Evolutionary conservation across 1,140 invertebrate species (phyloP).

Genomic region (Sycobia sp.): DNA sequence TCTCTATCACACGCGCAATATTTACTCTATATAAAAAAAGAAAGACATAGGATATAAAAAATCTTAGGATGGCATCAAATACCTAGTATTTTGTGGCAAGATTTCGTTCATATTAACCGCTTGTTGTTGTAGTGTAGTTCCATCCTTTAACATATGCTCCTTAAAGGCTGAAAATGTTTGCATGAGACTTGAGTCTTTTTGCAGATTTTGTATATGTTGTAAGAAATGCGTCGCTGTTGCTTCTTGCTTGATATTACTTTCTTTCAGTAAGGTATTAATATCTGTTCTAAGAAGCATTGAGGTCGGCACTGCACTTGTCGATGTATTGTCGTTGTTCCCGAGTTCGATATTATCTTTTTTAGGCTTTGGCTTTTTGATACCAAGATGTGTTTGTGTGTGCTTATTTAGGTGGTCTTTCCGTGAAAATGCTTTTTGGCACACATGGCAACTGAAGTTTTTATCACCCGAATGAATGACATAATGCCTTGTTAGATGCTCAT

Average conservation of each 20-base stretch:
- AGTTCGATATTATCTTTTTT: slow-evolving; percentile 49
- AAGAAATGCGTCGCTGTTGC: slow-evolving; percentile 43
- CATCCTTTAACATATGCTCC: slow-evolving; percentile 54
- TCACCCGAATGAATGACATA: slow-evolving; percentile 63
- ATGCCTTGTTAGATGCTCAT: slow-evolving; percentile 63
- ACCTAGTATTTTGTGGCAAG: slow-evolving; percentile 58
- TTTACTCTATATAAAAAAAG: neutral
- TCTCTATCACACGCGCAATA: too few species aligned
- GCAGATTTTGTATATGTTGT: slow-evolving; percentile 56
- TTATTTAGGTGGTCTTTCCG: slow-evolving; percentile 78
- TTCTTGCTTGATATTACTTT: slow-evolving; percentile 52
- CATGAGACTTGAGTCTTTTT: slow-evolving; percentile 53
- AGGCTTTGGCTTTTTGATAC: slow-evolving; percentile 49
- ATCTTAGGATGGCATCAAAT: slow-evolving; percentile 58
- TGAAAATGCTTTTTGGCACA: slow-evolving; percentile 78
- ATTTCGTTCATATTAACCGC: slow-evolving; percentile 59
- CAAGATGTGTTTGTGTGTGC: slow-evolving; percentile 64
- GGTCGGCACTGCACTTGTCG: neutral
- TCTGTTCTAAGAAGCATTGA: slow-evolving; percentile 48
- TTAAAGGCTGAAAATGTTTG: slow-evolving; percentile 55
- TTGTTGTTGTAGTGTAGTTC: slow-evolving; percentile 50
- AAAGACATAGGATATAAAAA: neutral
- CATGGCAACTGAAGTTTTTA: slow-evolving; percentile 73
- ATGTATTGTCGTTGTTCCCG: neutral
- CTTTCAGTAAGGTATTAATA: slow-evolving; percentile 49